phyloP scores from a whole-genome alignment of 2,113 vertebrate genomes.

The Lophochroa leadbeateri region DNA sequence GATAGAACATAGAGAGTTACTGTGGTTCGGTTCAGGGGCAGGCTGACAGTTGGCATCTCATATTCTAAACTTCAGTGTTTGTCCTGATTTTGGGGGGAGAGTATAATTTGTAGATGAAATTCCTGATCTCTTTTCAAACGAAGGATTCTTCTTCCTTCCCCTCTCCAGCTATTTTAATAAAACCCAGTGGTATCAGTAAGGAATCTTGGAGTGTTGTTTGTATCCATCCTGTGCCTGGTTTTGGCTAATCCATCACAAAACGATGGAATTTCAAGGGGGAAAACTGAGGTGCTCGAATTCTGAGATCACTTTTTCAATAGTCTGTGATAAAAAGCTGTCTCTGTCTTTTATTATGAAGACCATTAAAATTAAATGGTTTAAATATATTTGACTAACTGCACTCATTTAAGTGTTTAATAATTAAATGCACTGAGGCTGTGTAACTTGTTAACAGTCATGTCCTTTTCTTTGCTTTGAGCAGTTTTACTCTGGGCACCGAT shows the following conservation, averaged over 20 bases:
- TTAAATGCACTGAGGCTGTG: background rate
- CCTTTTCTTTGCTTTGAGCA: slow-evolving; percentile 67
- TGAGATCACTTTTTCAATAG: background rate
- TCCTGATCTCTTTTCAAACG: background rate
- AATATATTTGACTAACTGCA: background rate
- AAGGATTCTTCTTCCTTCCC: background rate
- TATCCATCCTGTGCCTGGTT: background rate
- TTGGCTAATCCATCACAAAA: background rate
- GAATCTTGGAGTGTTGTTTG: background rate
- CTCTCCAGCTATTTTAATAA: background rate
- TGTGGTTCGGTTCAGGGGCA: background rate
- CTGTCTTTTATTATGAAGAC: background rate
- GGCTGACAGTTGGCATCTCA: background rate
- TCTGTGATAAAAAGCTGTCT: background rate
- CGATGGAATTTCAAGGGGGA: background rate
- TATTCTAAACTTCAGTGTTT: background rate
- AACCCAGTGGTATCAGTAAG: background rate
- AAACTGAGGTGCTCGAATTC: background rate
- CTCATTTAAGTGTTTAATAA: background rate
- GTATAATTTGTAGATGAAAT: background rate
- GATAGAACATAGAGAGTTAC: background rate
- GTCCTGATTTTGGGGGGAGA: background rate
- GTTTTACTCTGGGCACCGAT: slow-evolving; percentile 99
- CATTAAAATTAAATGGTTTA: background rate
- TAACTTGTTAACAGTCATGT: slow-evolving; percentile 2